These are phyloP conservation scores for Holothuria glaberrima DNA, from an alignment of 35 echinoderm and acorn worm genomes.

Conservation along the genomic window DNA sequence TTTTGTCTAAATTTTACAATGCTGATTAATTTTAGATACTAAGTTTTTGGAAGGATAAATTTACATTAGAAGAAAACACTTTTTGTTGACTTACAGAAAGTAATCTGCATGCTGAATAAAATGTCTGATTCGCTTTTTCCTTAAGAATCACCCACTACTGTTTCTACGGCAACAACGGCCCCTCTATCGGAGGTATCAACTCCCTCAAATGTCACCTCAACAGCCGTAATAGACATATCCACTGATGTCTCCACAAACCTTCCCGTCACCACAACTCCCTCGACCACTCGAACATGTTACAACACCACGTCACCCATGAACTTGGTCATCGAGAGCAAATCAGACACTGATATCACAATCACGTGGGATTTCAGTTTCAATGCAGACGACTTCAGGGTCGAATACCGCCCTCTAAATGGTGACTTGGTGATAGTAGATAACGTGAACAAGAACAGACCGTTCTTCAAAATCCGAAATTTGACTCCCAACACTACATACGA, in stretches of 20 bases:
- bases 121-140: neutral
- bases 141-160: conserved; percentile 6
- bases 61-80: too few species aligned
- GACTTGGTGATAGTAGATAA: neutral
- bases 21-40: too few species aligned
- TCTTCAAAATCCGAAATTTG: neutral
- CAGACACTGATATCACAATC: neutral
- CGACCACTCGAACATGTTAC: neutral
- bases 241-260: neutral
- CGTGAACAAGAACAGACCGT: conserved; percentile 8
- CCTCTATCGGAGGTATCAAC: neutral
- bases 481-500: conserved; percentile 13
- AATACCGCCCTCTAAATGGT: neutral
- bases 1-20: too few species aligned
- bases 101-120: neutral
- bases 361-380: conserved; percentile 1
- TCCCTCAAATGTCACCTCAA: neutral
- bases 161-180: neutral
- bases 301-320: neutral
- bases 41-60: too few species aligned
- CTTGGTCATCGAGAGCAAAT: conserved; percentile 3
- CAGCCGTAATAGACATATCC: neutral
- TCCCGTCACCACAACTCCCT: neutral
- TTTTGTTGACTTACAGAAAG: too few species aligned
- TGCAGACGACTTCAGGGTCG: conserved; percentile 20